phyloP scores from a whole-genome alignment of 2,113 vertebrate genomes.

The Cairina moschata region DNA sequence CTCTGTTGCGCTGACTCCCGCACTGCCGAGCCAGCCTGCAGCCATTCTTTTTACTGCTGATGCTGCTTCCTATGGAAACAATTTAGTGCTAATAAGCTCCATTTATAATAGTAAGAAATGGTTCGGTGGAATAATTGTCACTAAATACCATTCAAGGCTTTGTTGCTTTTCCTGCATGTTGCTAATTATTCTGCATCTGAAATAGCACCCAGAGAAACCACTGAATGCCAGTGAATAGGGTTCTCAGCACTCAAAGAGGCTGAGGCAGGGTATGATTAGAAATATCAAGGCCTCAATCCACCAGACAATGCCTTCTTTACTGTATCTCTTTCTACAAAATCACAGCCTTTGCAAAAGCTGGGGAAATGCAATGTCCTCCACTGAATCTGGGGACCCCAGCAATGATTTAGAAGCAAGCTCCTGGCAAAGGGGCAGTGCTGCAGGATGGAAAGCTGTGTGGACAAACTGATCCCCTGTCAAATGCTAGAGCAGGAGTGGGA shows the following conservation, averaged over 20 bases:
- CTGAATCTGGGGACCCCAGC: not conserved
- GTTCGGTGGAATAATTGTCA: conserved; percentile 81
- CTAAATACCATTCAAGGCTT: conserved; percentile 82
- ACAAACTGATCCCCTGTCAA: not conserved
- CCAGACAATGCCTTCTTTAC: conserved; percentile 64
- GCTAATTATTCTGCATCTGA: conserved; percentile 81
- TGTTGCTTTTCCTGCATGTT: conserved; percentile 80
- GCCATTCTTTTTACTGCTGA: conserved; percentile 79
- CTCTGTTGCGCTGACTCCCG: conserved; percentile 72
- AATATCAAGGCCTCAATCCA: conserved; percentile 68
- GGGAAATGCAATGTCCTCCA: not conserved
- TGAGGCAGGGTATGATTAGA: conserved; percentile 65
- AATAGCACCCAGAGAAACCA: conserved; percentile 77
- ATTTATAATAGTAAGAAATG: conserved; percentile 82
- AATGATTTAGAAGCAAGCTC: not conserved
- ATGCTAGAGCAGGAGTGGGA: not conserved
- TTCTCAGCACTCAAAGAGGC: conserved; percentile 65
- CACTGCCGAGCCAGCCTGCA: conserved; percentile 68
- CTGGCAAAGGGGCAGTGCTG: not conserved
- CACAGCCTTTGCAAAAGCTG: not conserved
- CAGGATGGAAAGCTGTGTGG: not conserved
- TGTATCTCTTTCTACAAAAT: conserved; percentile 37
- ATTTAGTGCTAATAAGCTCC: conserved; percentile 84
- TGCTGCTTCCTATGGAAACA: conserved; percentile 82
- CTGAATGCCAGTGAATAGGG: conserved; percentile 75